Percentiles rank a stretch among this genome's conserved stretches.
These are phyloP conservation scores for Oreohelix idahoensis DNA, from an alignment of 1,140 invertebrate genomes.

Conservation along the genomic window DNA sequence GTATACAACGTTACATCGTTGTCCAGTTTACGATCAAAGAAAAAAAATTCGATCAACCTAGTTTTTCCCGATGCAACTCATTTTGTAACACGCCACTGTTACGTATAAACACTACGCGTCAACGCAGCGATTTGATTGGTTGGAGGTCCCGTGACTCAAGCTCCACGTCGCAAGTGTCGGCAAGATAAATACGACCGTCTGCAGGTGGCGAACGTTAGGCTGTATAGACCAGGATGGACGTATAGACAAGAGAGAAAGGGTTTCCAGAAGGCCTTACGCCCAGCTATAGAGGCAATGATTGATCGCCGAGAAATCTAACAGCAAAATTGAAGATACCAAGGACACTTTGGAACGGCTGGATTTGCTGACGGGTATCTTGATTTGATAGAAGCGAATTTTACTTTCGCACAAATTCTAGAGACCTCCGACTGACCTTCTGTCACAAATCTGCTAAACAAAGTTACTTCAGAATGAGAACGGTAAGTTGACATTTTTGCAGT, in stretches of 20 bases:
- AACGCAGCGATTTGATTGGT: conserved; percentile 33
- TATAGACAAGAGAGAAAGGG: not conserved
- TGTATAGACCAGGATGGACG: conserved; percentile 38
- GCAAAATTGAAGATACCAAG: not conserved
- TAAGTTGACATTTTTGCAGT: no score
- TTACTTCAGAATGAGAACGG: conserved; percentile 27
- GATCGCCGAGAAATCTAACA: conserved; percentile 19
- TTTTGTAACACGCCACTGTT: conserved; percentile 32
- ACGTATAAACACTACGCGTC: conserved; percentile 15
- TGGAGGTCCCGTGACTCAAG: conserved; percentile 37
- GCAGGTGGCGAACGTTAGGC: conserved; percentile 36
- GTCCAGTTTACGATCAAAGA: no score
- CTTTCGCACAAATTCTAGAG: not conserved
- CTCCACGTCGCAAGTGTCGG: conserved; percentile 37
- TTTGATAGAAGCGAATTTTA: not conserved
- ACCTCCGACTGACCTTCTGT: not conserved
- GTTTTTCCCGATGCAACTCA: no score
- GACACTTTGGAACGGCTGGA: conserved; percentile 6
- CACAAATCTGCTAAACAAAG: conserved; percentile 21
- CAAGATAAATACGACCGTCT: conserved; percentile 40
- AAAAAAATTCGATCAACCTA: no score
- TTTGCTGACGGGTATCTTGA: conserved; percentile 18
- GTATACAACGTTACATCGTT: no score
- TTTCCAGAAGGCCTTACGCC: conserved; percentile 6
- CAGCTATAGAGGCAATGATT: conserved; percentile 32